A percentile compares a stretch with the other conserved stretches of the same genome.
phyloP scores from a whole-genome alignment of 2,888 invertebrate genomes.

The Lasioglossum leucozonium region DNA sequence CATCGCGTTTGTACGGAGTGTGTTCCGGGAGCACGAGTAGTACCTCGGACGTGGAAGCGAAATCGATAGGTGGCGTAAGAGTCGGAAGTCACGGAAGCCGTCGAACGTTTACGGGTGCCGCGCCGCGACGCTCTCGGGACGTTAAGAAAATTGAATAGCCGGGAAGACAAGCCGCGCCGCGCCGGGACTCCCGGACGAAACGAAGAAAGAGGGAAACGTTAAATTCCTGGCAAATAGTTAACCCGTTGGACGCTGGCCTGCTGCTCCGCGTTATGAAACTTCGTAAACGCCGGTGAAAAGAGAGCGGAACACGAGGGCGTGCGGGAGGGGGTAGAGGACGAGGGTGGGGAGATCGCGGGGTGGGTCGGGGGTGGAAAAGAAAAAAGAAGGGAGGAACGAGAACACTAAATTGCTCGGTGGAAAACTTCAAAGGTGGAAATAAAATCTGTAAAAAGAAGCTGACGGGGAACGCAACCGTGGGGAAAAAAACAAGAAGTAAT shows the following conservation, averaged over 20 bases:
- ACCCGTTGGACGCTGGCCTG: constrained; percentile 36
- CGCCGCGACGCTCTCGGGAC: constrained; percentile 10
- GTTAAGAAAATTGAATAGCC: constrained; percentile 55
- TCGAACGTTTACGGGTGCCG: constrained; percentile 25
- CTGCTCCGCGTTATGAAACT: constrained; percentile 55
- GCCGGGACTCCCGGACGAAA: background rate
- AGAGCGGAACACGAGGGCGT: background rate
- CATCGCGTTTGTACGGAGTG: background rate
- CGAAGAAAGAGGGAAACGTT: constrained; percentile 30
- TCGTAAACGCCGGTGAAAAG: constrained; percentile 63
- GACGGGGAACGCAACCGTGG: constrained; percentile 58
- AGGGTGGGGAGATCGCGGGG: background rate
- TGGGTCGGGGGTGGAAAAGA: background rate
- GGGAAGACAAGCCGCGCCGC: background rate
- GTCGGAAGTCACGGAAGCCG: constrained; percentile 39
- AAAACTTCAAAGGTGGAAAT: constrained; percentile 68
- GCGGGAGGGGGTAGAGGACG: background rate
- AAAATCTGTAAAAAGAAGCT: constrained; percentile 70
- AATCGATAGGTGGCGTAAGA: constrained; percentile 46
- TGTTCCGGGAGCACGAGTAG: background rate
- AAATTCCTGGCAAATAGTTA: constrained; percentile 61
- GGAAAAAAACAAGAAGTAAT: constrained; percentile 70
- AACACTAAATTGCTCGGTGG: constrained; percentile 57
- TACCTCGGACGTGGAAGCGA: background rate
- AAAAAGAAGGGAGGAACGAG: constrained; percentile 24